Percentiles rank a stretch among this genome's conserved stretches.
Evolutionary conservation across 2,797 vertebrate genomes (phyloP).

Genomic region (Lepidocolaptes lacrymiger): DNA sequence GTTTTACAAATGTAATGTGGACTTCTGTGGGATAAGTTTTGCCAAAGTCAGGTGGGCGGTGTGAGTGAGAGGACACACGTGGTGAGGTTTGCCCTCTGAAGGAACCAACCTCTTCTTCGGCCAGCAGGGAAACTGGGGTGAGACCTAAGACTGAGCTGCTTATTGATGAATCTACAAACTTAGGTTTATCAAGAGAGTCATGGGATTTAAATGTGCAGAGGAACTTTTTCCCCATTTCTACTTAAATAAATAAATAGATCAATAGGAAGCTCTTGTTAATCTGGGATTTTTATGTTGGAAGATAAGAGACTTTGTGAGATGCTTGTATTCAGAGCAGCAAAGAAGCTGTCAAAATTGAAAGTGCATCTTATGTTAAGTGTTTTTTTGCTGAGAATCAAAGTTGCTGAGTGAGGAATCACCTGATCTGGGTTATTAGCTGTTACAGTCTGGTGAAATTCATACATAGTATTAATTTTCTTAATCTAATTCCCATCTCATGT

Average conservation of each 20-base stretch:
- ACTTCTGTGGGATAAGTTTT: not conserved
- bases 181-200: not conserved
- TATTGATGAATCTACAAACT: not conserved
- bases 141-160: no score
- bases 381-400: not conserved
- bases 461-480: not conserved
- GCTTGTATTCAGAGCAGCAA: not conserved
- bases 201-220: not conserved
- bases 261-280: not conserved
- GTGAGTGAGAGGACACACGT: fast-evolving
- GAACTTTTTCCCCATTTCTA: not conserved
- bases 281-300: not conserved
- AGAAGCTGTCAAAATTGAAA: not conserved
- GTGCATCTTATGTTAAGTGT: not conserved
- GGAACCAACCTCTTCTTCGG: not conserved
- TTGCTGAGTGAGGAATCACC: not conserved
- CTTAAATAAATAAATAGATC: not conserved
- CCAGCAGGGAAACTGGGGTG: not conserved
- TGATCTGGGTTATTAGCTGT: not conserved
- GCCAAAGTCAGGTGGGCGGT: not conserved
- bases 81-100: not conserved
- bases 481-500: not conserved
- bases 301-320: not conserved
- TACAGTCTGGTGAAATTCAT: not conserved
- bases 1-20: not conserved